Base-by-base conservation (phyloP, 1,140 invertebrate species). In the Phymastichus coffea region DNA sequence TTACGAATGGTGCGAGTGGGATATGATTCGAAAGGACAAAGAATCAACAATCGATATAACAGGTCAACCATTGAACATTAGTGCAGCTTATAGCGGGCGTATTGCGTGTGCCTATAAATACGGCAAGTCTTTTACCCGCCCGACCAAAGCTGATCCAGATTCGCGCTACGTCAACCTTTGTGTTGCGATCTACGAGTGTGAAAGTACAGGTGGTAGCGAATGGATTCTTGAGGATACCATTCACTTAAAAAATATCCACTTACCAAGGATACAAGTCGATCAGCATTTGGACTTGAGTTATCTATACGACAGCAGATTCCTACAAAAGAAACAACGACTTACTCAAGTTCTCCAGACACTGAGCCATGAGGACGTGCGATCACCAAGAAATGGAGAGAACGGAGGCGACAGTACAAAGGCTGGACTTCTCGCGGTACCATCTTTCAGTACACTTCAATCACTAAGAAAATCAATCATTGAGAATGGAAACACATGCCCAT, bases 191-290 rank as follows among this genome's bases (percentile, higher is more conserved):
- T 99, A 97, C 80, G 97, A 99, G 78, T 99, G 97, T 76, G 97
- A 99, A 82, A 97, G 95, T 63, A 97, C 95, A 23, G 97, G 97
- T 56, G 97, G 92, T 59, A 88, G 87, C n/a, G 96, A 99, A 74
- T 99, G 97, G 97, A 86, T 96, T n/a, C 78, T 97, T n/a, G 97
- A 99, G 77, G 97, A 99, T 70, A 96, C 92, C 1, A 94, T 96
- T 65, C 90, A 93, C 66, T 77, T 97, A 57, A 89, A 91, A 71
- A 95, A 95, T 67, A 91, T 95, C 58, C 90, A 91, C 72, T 70
- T 95, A 54, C 92, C 92, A 0, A 76, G 90, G 44, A 90, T 92
- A 9, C 87, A 90, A 47, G 83, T 92, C 1, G 90, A 93, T 64
- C 87, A 88, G 30, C 88, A 91, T 74, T 81, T 94, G 17, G 92